A percentile compares a stretch with the other conserved stretches of the same genome.
These are phyloP conservation scores for Poeciliopsis occidentalis DNA, from an alignment of 2,113 vertebrate species.

Conservation along the genomic window DNA sequence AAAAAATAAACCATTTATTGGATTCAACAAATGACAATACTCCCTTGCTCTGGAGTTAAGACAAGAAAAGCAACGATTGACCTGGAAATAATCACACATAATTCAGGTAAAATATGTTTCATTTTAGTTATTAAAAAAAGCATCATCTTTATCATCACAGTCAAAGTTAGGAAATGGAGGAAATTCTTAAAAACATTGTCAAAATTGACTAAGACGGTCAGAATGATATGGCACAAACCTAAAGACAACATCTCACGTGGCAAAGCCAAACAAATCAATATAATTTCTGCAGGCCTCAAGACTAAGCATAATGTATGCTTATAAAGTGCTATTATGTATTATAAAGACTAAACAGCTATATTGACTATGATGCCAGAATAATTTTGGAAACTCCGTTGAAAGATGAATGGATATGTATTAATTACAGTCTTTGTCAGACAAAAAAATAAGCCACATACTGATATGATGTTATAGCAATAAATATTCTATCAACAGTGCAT, in stretches of 20 bases:
- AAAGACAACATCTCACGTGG: slow-evolving; percentile 69
- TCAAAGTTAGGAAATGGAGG: slow-evolving; percentile 77
- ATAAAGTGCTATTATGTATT: slow-evolving; percentile 81
- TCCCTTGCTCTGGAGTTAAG: background rate
- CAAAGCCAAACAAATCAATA: slow-evolving; percentile 60
- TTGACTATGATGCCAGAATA: slow-evolving; percentile 57
- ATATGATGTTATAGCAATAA: slow-evolving; percentile 71
- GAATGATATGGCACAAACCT: slow-evolving; percentile 67
- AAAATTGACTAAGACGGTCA: slow-evolving; percentile 65
- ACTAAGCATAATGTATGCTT: slow-evolving; percentile 72
- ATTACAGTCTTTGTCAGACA: slow-evolving; percentile 43
- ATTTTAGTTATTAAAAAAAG: slow-evolving; percentile 80
- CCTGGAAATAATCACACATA: slow-evolving; percentile 54
- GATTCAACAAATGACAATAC: background rate
- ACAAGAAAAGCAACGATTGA: background rate
- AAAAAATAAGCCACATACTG: slow-evolving; percentile 64
- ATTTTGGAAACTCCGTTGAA: slow-evolving; percentile 53
- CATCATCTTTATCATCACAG: slow-evolving; percentile 66
- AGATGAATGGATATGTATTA: slow-evolving; percentile 51
- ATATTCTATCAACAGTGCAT: slow-evolving; percentile 73
- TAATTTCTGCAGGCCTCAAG: slow-evolving; percentile 67
- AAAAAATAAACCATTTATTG: background rate
- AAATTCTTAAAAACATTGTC: slow-evolving; percentile 70
- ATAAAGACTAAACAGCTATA: slow-evolving; percentile 64
- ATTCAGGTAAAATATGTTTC: slow-evolving; percentile 76